Evolutionary conservation across 2,113 vertebrate species (phyloP), one percentile per base, ranked within the genome.

Genomic region (Pedionomus torquatus): DNA sequence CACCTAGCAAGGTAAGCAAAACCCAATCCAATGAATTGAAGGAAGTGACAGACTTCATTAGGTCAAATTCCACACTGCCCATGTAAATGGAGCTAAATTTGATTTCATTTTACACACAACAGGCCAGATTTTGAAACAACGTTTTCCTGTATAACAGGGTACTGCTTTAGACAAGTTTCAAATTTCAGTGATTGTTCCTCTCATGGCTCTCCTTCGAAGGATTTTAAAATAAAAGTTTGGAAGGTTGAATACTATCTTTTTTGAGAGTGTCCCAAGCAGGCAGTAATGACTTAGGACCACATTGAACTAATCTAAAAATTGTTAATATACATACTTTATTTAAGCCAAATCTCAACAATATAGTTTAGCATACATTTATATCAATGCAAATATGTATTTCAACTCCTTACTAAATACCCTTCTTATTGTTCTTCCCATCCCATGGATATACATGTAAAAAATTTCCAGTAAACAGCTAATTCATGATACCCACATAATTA

Each of bases 271-370:
- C 39, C 30, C 58, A 46, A 35, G 28, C 12, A n/a, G 28, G 10
- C 19, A 71, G 3, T 14, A 15, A 46, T 0, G 1, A 41, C 2
- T 58, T 74, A 25, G 0, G 4, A 28, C 18, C 2, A 0, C 37
- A 33, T 71, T 20, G 68, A 48, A 3, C 35, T 39, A 26, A 83
- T 18, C 31, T 24, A 18, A 0, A 60, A 39, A 30, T 23, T 76
- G 39, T 41, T 19, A 15, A 33, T 18, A 31, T 4, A 15, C 5
- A 4, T 28, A 26, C 11, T 65, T 33, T 20, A 20, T 64, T 64
- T 76, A 55, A 76, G 60, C 25, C 39, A 35, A 33, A 7, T 13
- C 46, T 75, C 69, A 71, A 17, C 31, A 58, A 28, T 20, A 31
- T 3, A 17, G 4, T n/a, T 92, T 19, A 41, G 16, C 26, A 17